Percentiles rank a stretch among this genome's conserved stretches.
These are phyloP conservation scores for Porites lobata DNA, from an alignment of 92 coral and sea anemone species.

Conservation along the genomic window DNA sequence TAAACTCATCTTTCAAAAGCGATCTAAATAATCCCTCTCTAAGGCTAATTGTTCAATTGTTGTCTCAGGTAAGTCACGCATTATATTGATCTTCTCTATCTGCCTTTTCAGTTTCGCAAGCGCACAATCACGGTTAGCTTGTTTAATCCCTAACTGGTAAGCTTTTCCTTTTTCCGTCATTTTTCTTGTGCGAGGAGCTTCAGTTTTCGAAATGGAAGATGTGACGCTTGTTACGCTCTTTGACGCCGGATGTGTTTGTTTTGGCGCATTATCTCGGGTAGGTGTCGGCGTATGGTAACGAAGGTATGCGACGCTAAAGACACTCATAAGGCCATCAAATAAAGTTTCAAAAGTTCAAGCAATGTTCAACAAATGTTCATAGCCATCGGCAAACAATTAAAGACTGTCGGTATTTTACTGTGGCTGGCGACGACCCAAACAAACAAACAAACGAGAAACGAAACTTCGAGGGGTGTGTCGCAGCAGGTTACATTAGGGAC, in stretches of 20 bases:
- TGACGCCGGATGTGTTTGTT: too few species aligned
- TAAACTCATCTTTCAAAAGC: constrained; percentile 33
- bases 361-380: neutral
- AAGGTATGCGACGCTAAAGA: too few species aligned
- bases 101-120: constrained; percentile 24
- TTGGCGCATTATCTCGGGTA: too few species aligned
- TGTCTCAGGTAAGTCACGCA: constrained; percentile 25
- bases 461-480: too few species aligned
- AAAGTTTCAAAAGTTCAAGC: too few species aligned
- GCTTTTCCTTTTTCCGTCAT: constrained; percentile 45
- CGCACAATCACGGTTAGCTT: constrained; percentile 18
- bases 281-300: too few species aligned
- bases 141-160: constrained; percentile 4
- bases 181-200: constrained; percentile 2
- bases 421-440: too few species aligned
- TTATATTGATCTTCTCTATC: constrained; percentile 11
- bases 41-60: constrained; percentile 15
- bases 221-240: neutral
- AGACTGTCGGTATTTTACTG: too few species aligned
- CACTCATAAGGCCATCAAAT: too few species aligned
- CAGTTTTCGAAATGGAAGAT: neutral
- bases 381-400: too few species aligned
- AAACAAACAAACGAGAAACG: too few species aligned
- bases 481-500: too few species aligned
- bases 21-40: constrained; percentile 43